Base-by-base conservation (phyloP, 2,797 vertebrate species). In the Hylomyscus alleni region DNA sequence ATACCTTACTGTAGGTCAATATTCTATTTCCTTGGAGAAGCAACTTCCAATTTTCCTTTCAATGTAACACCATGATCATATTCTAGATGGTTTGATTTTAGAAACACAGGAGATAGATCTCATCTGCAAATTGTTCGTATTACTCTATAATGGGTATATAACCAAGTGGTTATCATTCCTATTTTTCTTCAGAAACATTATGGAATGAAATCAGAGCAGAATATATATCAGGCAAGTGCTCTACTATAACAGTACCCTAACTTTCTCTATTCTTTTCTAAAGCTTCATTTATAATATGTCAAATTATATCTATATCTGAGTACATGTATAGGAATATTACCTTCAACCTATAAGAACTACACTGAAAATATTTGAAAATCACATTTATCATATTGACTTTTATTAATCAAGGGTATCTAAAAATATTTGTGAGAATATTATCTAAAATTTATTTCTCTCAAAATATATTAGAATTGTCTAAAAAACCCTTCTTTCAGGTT, bases 361-460 rank as follows among this genome's bases (percentile, higher is more conserved):
- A 94, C 29, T 0, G 29, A n/a, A 81, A 90, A 26, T 13, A 37
- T 81, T 83, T 31, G 40, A 47, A 82, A 82, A 82, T 26, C n/a
- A 82, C 7, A 60, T 69, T 9, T 26, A 20, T 69, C 91, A 54
- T 78, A n/a, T 84, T 62, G 80, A 4, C 34, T 92, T 93, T 87
- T 90, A 47, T 77, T 82, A 95, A 90, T 80, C 0, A 83, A 89
- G 90, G 12, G 2, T 65, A 73, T 69, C 29, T 67, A 91, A 20
- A 93, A 77, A 82, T 67, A 85, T 85, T 91, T 93, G 52, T 60
- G 19, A n/a, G 47, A 24, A 76, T 62, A 50, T 26, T 50, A 19
- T 56, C 24, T 93, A 89, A 93, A 58, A 78, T 69, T 67, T 86
- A 20, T 86, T 89, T 95, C 40, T 90, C 86, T 96, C 44, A 92